A percentile compares a stretch with the other conserved stretches of the same genome.
These are phyloP conservation scores for Monodelphis domestica DNA, from an alignment of 2,797 vertebrate species.

Conservation along the genomic window DNA sequence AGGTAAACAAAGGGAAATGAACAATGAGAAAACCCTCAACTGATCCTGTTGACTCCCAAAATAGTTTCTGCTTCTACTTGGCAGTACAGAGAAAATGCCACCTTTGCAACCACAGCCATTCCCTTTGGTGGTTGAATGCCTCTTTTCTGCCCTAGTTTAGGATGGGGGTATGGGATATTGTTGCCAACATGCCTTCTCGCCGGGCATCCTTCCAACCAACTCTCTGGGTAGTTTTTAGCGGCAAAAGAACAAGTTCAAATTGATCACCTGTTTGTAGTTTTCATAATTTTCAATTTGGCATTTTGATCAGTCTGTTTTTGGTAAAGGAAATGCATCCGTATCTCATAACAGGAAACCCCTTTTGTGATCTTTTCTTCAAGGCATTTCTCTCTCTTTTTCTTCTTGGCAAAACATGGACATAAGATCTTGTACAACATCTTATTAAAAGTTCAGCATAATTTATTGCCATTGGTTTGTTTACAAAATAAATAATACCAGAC, in stretches of 20 bases:
- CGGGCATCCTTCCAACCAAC: not conserved
- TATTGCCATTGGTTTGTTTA: slow-evolving; percentile 77
- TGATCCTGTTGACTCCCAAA: not conserved
- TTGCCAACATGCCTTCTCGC: not conserved
- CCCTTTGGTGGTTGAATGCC: not conserved
- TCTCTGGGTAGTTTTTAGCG: slow-evolving; percentile 33
- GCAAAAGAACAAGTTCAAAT: slow-evolving; percentile 65
- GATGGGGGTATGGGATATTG: not conserved
- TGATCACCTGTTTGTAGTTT: slow-evolving; percentile 80
- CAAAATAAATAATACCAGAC: slow-evolving; percentile 74
- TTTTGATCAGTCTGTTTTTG: slow-evolving; percentile 79
- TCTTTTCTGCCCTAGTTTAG: not conserved
- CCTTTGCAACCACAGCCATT: not conserved
- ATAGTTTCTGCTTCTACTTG: not conserved
- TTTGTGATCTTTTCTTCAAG: slow-evolving; percentile 71
- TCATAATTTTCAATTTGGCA: slow-evolving; percentile 75
- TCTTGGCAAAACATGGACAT: slow-evolving; percentile 67
- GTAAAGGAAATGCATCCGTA: slow-evolving; percentile 77
- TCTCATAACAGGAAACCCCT: slow-evolving; percentile 78
- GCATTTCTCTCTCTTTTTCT: slow-evolving; percentile 66
- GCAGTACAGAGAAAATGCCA: not conserved
- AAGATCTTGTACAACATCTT: slow-evolving; percentile 63
- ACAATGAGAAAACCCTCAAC: not conserved
- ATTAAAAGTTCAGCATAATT: slow-evolving; percentile 75
- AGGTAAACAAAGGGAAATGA: slow-evolving; percentile 1